A percentile compares a stretch with the other conserved stretches of the same genome.
Conservation (phyloP, 2,113 vertebrate species). For the Brachyhypopomus occidentalis region DNA sequence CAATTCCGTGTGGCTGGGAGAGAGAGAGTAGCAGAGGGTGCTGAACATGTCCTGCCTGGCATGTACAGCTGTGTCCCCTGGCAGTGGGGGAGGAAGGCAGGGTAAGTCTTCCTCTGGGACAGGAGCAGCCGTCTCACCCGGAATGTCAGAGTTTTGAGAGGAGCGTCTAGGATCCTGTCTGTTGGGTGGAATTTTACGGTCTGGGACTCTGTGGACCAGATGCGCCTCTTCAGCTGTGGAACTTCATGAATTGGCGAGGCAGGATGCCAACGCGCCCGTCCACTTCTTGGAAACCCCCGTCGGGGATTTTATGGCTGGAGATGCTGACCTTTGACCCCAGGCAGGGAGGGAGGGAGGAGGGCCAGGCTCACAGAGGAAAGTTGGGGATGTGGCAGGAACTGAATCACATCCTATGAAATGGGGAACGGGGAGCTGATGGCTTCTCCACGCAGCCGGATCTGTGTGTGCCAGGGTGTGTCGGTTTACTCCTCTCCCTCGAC, state of each 20-base stretch:
- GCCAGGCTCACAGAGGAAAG: no score
- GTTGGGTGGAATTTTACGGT: not conserved
- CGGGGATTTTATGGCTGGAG: conserved; percentile 7
- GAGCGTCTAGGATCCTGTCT: not conserved
- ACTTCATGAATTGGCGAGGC: not conserved
- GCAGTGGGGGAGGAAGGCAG: not conserved
- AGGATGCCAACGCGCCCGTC: not conserved
- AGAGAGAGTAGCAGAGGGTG: no score
- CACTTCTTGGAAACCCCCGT: conserved; percentile 18
- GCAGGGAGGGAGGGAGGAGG: not conserved
- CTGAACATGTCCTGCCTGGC: not conserved
- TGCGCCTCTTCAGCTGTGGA: not conserved
- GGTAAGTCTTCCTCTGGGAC: conserved; percentile 21
- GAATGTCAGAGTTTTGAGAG: conserved; percentile 29
- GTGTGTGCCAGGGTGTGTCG: not conserved
- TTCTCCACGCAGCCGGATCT: not conserved
- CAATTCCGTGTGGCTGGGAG: not conserved
- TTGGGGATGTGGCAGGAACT: conserved; percentile 12
- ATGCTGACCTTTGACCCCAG: conserved; percentile 12
- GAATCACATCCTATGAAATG: conserved; percentile 30
- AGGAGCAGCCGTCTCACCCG: conserved; percentile 12
- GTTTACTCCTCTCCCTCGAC: not conserved
- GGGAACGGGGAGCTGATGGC: no score
- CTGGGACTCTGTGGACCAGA: not conserved
- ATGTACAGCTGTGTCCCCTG: not conserved